Conservation (phyloP, 2,888 invertebrate species). For the Argynnis bischoffii region DNA sequence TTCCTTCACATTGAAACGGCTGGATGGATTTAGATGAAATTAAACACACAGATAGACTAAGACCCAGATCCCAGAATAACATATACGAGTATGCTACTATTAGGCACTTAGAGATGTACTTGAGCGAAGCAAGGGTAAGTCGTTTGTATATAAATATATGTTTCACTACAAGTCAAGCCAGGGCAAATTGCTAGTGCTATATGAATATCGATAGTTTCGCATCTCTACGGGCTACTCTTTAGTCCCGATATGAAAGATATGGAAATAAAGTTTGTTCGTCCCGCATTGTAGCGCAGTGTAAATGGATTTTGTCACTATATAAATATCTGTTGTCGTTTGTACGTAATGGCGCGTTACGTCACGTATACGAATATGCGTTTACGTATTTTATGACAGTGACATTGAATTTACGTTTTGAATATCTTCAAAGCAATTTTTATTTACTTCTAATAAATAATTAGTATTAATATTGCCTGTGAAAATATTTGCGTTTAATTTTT, state of each 20-base stretch:
- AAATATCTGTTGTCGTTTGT: conserved; percentile 64
- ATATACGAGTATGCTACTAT: too few relatives aligned
- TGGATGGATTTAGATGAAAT: too few relatives aligned
- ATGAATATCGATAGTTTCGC: conserved; percentile 27
- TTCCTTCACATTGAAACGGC: too few relatives aligned
- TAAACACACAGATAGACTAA: too few relatives aligned
- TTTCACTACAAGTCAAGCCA: too few relatives aligned
- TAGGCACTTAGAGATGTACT: too few relatives aligned
- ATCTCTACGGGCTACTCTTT: conserved; percentile 43
- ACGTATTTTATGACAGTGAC: conserved; percentile 2
- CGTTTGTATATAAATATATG: too few relatives aligned
- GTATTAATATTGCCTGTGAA: too few relatives aligned
- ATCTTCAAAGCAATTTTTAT: background rate
- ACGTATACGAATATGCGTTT: conserved; percentile 40
- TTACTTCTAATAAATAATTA: background rate
- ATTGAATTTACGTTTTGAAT: background rate
- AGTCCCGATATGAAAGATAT: conserved; percentile 72
- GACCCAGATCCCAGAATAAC: too few relatives aligned
- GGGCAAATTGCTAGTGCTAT: background rate
- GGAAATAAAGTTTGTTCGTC: conserved; percentile 78
- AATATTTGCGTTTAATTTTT: too few relatives aligned
- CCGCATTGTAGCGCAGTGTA: conserved; percentile 72
- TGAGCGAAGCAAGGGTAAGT: too few relatives aligned
- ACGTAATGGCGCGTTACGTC: conserved; percentile 53
- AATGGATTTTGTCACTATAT: conserved; percentile 81